phyloP scores from a whole-genome alignment of 2,113 vertebrate species.

The Cariama cristata region DNA sequence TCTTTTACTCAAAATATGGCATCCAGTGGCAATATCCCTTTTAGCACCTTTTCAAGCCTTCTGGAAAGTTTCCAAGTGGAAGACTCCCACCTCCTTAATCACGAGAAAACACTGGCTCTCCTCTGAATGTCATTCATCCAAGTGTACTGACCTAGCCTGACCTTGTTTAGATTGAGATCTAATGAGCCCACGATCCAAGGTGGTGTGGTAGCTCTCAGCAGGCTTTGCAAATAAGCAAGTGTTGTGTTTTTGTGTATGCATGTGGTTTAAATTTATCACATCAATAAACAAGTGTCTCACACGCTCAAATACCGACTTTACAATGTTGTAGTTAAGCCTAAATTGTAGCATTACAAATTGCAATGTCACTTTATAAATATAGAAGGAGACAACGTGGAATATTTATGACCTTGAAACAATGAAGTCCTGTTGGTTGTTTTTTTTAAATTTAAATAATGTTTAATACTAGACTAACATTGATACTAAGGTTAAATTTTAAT shows the following conservation, averaged over 20 bases:
- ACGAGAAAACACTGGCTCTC: background rate
- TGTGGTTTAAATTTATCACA: constrained; percentile 54
- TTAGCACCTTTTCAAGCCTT: constrained; percentile 35
- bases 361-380: constrained; percentile 13
- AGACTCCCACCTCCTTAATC: constrained; percentile 58
- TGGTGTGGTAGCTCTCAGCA: constrained; percentile 47
- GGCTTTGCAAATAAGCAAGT: constrained; percentile 55
- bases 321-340: background rate
- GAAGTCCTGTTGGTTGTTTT: background rate
- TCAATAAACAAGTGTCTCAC: constrained; percentile 64
- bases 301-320: background rate
- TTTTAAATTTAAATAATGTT: background rate
- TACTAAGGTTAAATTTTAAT: background rate
- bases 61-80: constrained; percentile 49
- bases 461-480: too few relatives aligned
- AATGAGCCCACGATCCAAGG: constrained; percentile 44
- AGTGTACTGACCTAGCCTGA: constrained; percentile 48
- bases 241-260: constrained; percentile 33
- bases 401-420: constrained; percentile 49
- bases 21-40: constrained; percentile 15
- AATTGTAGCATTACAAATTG: constrained; percentile 41
- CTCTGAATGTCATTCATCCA: constrained; percentile 48
- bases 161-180: constrained; percentile 59
- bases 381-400: background rate
- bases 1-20: background rate